These are phyloP conservation scores for Hirundo rustica DNA, from an alignment of 2,797 vertebrate genomes.

Conservation along the genomic window DNA sequence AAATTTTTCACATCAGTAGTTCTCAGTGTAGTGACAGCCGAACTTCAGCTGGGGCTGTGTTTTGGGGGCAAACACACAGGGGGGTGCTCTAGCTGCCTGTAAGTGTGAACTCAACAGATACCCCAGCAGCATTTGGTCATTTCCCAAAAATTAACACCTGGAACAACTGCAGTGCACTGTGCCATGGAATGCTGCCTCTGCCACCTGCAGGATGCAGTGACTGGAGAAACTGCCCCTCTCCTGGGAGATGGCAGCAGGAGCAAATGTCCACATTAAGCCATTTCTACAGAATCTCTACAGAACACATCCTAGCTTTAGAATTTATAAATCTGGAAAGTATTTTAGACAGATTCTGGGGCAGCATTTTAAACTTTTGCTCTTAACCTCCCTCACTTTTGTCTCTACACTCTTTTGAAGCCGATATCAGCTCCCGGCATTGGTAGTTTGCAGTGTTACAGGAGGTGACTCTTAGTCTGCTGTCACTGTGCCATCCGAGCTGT, in stretches of 20 bases:
- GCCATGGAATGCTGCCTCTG: background rate
- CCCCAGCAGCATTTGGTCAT: background rate
- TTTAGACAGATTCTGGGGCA: background rate
- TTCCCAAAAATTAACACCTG: background rate
- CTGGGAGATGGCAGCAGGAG: background rate
- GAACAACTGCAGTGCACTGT: background rate
- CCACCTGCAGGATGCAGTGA: no score
- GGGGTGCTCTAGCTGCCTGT: background rate
- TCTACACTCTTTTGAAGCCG: background rate
- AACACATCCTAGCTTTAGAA: background rate
- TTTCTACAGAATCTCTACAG: background rate
- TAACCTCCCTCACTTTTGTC: background rate
- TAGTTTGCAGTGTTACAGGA: rapidly evolving
- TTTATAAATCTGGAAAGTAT: no score
- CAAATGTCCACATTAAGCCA: background rate
- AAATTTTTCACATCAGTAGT: background rate
- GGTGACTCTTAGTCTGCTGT: background rate
- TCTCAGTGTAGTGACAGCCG: background rate
- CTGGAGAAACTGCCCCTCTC: background rate
- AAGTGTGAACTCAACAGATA: background rate
- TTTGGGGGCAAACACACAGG: background rate
- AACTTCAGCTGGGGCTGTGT: background rate
- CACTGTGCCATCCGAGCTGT: background rate
- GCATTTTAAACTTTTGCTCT: background rate
- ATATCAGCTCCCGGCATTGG: background rate